These are phyloP conservation scores for Sylvicapra grimmia DNA, from an alignment of 2,113 vertebrate species.

Conservation along the genomic window DNA sequence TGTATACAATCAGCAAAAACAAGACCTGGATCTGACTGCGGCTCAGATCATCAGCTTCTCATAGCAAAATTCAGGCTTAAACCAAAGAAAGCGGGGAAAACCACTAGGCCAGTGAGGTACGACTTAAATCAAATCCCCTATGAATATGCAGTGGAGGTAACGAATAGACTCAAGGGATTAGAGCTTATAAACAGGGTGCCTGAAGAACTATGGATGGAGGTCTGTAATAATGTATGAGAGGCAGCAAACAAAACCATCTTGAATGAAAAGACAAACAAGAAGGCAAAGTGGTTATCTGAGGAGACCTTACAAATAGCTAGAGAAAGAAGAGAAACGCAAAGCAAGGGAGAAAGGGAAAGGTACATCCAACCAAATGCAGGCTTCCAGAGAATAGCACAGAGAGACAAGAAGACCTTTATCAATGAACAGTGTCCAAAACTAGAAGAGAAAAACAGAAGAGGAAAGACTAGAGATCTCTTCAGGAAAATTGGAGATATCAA, in stretches of 20 bases:
- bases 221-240: neutral
- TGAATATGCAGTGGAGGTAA: neutral
- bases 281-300: neutral
- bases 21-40: neutral
- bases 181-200: neutral
- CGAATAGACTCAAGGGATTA: neutral
- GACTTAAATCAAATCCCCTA: neutral
- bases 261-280: neutral
- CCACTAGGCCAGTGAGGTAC: rapidly evolving
- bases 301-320: neutral
- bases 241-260: neutral
- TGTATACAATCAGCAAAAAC: neutral
- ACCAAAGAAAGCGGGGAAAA: neutral
- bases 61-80: neutral
- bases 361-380: neutral
- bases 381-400: neutral
- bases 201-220: neutral
- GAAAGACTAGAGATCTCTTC: neutral
- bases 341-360: neutral
- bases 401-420: neutral
- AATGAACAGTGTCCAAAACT: neutral
- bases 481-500: neutral
- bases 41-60: neutral
- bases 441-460: neutral
- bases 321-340: neutral